These are phyloP conservation scores for Bombus picipes DNA, from an alignment of 1,140 invertebrate genomes.

Conservation along the genomic window DNA sequence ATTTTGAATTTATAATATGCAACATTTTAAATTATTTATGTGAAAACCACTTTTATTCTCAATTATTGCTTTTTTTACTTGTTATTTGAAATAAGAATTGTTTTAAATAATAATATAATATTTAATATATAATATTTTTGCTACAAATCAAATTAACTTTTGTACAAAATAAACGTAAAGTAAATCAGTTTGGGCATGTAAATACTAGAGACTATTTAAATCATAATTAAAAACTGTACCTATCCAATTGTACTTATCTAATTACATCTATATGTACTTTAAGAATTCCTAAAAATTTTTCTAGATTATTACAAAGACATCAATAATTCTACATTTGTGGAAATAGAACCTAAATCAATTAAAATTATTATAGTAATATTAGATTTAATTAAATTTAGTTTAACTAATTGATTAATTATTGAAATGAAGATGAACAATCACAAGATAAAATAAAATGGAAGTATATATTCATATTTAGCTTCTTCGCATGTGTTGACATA, in stretches of 20 bases:
- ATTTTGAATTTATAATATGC: neutral
- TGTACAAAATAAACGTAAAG: neutral
- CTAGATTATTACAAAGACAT: neutral
- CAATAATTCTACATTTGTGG: neutral
- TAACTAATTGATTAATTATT: neutral
- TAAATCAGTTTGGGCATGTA: neutral
- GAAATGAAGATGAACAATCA: neutral
- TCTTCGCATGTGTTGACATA: neutral
- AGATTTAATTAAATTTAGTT: neutral
- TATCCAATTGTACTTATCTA: too few species aligned
- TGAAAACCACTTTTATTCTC: neutral
- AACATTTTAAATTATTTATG: constrained; percentile 1
- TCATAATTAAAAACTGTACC: neutral
- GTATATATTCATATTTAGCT: neutral
- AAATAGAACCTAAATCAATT: neutral
- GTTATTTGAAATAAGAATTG: neutral
- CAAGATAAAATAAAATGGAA: neutral
- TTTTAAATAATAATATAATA: neutral
- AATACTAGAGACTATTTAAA: neutral
- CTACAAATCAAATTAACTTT: too few species aligned
- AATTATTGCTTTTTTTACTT: neutral
- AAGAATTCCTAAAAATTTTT: neutral
- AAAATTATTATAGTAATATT: neutral
- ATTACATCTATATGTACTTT: neutral
- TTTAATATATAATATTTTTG: neutral